These are phyloP conservation scores for Rynchops niger DNA, from an alignment of 2,113 vertebrate genomes.

Conservation along the genomic window DNA sequence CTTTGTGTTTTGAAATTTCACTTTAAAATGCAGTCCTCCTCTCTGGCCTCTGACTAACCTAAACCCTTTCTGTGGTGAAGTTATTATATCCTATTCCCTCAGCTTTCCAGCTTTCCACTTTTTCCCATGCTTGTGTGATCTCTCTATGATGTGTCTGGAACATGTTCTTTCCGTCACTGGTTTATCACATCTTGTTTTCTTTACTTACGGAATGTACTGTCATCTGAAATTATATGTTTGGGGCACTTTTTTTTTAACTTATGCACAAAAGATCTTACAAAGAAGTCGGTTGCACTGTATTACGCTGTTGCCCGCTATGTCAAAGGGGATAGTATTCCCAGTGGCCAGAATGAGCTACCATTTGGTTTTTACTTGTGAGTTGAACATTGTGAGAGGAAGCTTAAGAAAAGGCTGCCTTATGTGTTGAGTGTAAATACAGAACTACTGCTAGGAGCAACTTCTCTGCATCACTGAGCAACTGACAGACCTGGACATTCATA, in stretches of 20 bases:
- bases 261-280: not conserved
- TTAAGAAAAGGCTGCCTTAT: not conserved
- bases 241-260: not conserved
- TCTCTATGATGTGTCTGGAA: not conserved
- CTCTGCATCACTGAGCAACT: not conserved
- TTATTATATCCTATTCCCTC: not conserved
- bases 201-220: not conserved
- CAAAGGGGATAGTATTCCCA: not conserved
- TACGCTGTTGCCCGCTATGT: not conserved
- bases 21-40: not conserved
- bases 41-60: not conserved
- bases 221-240: not conserved
- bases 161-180: not conserved
- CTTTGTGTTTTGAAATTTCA: not conserved
- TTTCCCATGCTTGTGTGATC: not conserved
- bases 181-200: not conserved
- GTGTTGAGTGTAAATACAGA: not conserved
- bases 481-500: not conserved
- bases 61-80: not conserved
- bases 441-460: not conserved
- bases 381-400: not conserved
- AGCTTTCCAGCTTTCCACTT: not conserved
- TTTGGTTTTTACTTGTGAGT: not conserved
- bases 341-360: not conserved
- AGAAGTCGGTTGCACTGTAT: not conserved